Evolutionary conservation across 1,140 invertebrate genomes (phyloP).

Genomic region (Cotesia vestalis): DNA sequence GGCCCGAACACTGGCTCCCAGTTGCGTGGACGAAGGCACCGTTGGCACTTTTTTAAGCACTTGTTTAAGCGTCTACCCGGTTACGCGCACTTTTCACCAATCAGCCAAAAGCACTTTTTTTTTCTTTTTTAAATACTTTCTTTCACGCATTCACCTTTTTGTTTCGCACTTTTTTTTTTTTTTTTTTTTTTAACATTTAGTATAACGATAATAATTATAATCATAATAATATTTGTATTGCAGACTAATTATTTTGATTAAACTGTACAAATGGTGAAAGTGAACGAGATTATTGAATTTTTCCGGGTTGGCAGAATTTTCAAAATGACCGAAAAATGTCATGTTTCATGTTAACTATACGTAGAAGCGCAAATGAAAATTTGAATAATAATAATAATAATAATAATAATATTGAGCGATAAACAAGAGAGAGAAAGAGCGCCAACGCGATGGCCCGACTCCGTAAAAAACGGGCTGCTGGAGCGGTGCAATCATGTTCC

Average conservation of each 20-base stretch:
- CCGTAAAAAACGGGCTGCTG: slow-evolving; percentile 42
- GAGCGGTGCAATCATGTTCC: slow-evolving; percentile 65
- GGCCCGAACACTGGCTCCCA: slow-evolving; percentile 39
- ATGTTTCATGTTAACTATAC: too few relatives aligned
- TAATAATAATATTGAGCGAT: neutral
- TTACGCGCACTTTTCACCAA: slow-evolving; percentile 8
- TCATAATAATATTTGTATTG: too few relatives aligned
- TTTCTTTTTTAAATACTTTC: too few relatives aligned
- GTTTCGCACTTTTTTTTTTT: neutral
- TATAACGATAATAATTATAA: too few relatives aligned
- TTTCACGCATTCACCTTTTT: too few relatives aligned
- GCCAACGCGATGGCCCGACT: slow-evolving; percentile 33
- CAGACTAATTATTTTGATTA: too few relatives aligned
- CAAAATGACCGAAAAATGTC: too few relatives aligned
- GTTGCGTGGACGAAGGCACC: slow-evolving; percentile 37
- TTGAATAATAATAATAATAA: slow-evolving; percentile 6
- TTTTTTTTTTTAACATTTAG: neutral
- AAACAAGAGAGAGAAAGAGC: slow-evolving; percentile 25
- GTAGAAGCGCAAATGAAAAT: neutral
- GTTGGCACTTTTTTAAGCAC: slow-evolving; percentile 29
- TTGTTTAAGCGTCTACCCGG: slow-evolving; percentile 29
- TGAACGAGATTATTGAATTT: neutral
- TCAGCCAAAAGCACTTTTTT: neutral
- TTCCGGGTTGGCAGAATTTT: too few relatives aligned
- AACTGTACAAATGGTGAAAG: too few relatives aligned